Conservation (phyloP, 2,113 vertebrate genomes). For the Chaenocephalus aceratus region DNA sequence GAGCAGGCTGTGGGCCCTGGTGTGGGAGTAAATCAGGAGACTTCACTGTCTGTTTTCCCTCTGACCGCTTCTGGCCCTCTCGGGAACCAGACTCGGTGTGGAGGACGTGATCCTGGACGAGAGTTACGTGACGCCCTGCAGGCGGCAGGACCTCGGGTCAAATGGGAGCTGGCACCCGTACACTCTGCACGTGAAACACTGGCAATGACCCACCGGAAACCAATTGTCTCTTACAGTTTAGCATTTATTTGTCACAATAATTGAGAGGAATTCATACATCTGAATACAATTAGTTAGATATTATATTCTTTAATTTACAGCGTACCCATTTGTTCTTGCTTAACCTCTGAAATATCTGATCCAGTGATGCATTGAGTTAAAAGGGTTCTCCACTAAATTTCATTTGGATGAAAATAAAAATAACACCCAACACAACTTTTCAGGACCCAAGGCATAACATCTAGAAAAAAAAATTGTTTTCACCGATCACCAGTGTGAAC, state of each 20-base stretch:
- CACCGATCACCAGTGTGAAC: neutral
- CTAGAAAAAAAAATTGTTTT: neutral
- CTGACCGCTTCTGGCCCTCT: conserved; percentile 52
- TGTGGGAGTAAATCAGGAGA: conserved; percentile 57
- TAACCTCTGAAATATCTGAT: neutral
- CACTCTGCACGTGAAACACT: conserved; percentile 29
- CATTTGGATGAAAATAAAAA: neutral
- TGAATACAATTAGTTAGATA: neutral
- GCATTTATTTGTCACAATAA: no score
- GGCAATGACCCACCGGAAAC: conserved; percentile 10
- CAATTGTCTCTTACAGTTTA: neutral
- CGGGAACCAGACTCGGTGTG: conserved; percentile 15
- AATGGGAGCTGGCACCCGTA: neutral
- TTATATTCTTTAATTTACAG: neutral
- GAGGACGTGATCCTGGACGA: neutral
- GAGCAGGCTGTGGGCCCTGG: conserved; percentile 61
- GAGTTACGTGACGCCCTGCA: conserved; percentile 70
- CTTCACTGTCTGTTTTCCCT: conserved; percentile 50
- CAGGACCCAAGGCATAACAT: neutral
- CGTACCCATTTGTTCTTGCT: no score
- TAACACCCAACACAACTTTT: neutral
- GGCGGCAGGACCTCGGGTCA: conserved; percentile 34
- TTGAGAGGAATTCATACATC: neutral
- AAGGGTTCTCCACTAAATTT: neutral
- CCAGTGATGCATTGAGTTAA: neutral